Conservation (phyloP, 2,797 vertebrate species). For the Emys orbicularis region DNA sequence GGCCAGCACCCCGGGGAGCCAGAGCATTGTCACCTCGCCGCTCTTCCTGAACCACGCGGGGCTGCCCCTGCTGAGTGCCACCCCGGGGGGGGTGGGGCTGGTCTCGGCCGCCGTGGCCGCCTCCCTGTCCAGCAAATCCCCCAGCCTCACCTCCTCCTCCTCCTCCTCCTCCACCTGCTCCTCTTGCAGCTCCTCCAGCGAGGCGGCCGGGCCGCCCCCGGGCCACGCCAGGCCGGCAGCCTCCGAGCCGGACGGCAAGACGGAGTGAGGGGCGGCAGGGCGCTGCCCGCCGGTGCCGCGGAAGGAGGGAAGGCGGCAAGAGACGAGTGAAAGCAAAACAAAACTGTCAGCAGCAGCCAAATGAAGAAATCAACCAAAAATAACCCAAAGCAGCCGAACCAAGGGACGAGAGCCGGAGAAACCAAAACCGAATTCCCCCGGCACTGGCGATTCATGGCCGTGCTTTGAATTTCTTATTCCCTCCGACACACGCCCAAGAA, state of each 20-base stretch:
- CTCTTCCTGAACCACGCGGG: conserved; percentile 94
- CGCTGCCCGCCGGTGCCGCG: conserved; percentile 32
- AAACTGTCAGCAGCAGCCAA: conserved; percentile 71
- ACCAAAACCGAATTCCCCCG: conserved; percentile 43
- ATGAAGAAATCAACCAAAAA: conserved; percentile 44
- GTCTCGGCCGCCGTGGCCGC: conserved; percentile 84
- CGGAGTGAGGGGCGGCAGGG: conserved; percentile 81
- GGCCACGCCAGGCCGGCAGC: conserved; percentile 64
- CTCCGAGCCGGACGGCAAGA: conserved; percentile 83
- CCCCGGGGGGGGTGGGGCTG: conserved; percentile 85
- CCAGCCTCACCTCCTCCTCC: conserved; percentile 84
- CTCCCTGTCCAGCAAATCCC: conserved; percentile 83
- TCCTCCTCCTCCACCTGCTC: conserved; percentile 82
- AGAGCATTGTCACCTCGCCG: conserved; percentile 86
- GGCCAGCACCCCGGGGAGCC: conserved; percentile 82
- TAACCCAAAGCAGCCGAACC: conserved; percentile 36
- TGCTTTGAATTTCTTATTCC: not conserved
- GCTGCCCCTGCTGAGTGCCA: conserved; percentile 88
- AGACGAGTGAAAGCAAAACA: conserved; percentile 56
- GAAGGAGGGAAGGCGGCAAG: conserved; percentile 69
- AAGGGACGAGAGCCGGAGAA: conserved; percentile 39
- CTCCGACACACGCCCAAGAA: not conserved
- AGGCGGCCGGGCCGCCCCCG: conserved; percentile 87
- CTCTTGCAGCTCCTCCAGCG: conserved; percentile 82
- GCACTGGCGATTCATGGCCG: not conserved